Conservation (phyloP, 1,140 invertebrate species). For the Agrilus planipennis region DNA sequence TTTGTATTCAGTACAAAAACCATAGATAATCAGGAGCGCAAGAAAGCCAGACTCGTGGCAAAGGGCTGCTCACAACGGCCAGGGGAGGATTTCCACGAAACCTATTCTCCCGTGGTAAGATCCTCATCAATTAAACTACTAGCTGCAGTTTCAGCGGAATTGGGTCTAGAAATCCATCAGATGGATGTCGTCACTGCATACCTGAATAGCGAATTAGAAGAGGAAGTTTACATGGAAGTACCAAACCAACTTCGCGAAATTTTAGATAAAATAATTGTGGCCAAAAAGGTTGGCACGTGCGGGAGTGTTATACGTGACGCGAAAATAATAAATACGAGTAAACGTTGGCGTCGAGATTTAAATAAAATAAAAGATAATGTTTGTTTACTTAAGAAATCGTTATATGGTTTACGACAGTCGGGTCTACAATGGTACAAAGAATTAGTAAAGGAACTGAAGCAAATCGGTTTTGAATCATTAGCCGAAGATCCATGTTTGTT, state of each 20-base stretch:
- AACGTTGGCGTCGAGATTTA: background rate
- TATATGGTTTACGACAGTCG: slow-evolving; percentile 32
- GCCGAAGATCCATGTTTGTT: no score
- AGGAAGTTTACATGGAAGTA: slow-evolving; percentile 7
- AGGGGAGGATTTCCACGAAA: slow-evolving; percentile 29
- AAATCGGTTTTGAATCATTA: no score
- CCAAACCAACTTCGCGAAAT: slow-evolving; percentile 5
- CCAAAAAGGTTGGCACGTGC: no score
- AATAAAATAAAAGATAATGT: slow-evolving; percentile 3
- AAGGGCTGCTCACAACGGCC: slow-evolving; percentile 25
- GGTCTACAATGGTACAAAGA: slow-evolving; percentile 22
- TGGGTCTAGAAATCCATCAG: slow-evolving; percentile 16
- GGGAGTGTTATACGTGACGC: no score
- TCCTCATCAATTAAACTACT: slow-evolving; percentile 16
- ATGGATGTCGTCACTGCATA: slow-evolving; percentile 20
- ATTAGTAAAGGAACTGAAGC: no score
- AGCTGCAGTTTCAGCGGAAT: slow-evolving; percentile 14
- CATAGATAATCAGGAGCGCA: no score
- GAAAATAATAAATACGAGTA: no score
- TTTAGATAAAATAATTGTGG: no score
- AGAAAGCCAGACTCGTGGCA: slow-evolving; percentile 33
- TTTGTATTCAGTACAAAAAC: no score
- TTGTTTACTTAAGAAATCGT: slow-evolving; percentile 13
- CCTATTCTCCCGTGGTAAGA: slow-evolving; percentile 27
- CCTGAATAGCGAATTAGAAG: slow-evolving; percentile 13